Percentiles rank a stretch among this genome's conserved stretches.
These are phyloP conservation scores for Drosophila cognata DNA, from an alignment of 2,888 invertebrate genomes.

Conservation along the genomic window DNA sequence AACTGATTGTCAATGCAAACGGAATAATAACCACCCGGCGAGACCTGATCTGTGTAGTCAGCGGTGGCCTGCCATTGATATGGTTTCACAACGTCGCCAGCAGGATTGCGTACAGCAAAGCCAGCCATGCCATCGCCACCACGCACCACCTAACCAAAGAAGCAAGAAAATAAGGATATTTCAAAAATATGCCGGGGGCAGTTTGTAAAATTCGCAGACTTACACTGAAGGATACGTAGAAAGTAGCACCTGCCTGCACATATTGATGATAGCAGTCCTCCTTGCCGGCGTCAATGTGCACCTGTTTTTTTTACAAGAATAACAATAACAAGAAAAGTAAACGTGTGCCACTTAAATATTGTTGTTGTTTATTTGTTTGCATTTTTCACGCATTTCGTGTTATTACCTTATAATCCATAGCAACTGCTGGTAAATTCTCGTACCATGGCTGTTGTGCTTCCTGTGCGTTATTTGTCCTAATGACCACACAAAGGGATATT, in stretches of 20 bases:
- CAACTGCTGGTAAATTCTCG: slow-evolving; percentile 94
- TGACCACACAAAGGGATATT: slow-evolving; percentile 47
- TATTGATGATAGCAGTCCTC: slow-evolving; percentile 98
- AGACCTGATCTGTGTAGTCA: slow-evolving; percentile 94
- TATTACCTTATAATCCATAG: slow-evolving; percentile 95
- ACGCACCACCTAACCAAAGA: slow-evolving; percentile 89
- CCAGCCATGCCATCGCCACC: slow-evolving; percentile 98
- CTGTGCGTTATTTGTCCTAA: slow-evolving; percentile 65
- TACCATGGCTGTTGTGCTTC: slow-evolving; percentile 91
- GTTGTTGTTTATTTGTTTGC: slow-evolving; percentile 17
- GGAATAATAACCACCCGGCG: slow-evolving; percentile 94
- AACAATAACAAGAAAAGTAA: not conserved
- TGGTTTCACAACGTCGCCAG: slow-evolving; percentile 93
- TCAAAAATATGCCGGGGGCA: not conserved
- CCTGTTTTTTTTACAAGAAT: slow-evolving; percentile 35
- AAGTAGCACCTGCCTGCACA: slow-evolving; percentile 95
- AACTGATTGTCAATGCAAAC: slow-evolving; percentile 97
- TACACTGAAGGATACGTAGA: slow-evolving; percentile 97
- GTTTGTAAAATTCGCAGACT: slow-evolving; percentile 53
- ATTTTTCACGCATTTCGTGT: slow-evolving; percentile 2
- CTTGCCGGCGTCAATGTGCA: slow-evolving; percentile 96
- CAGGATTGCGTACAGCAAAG: slow-evolving; percentile 94
- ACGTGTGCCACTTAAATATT: slow-evolving; percentile 1
- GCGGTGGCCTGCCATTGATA: slow-evolving; percentile 96
- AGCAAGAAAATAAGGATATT: not conserved